Percentiles rank a stretch among this genome's conserved stretches.
phyloP scores from a whole-genome alignment of 2,888 invertebrate genomes.

The Rhodophaea formosa region DNA sequence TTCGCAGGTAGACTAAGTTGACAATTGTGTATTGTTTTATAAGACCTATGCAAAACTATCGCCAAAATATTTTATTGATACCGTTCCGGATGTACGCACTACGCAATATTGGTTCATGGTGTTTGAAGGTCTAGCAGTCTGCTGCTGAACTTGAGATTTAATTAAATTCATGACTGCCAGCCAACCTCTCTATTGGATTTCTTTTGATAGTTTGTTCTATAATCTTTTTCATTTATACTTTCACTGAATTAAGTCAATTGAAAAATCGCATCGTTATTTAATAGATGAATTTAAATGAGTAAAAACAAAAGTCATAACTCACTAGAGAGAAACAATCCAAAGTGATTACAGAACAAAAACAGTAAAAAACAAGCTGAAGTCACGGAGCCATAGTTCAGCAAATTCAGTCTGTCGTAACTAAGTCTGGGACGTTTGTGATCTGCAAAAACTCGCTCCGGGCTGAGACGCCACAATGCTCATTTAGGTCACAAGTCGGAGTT shows the following conservation, averaged over 20 bases:
- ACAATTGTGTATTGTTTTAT: no score
- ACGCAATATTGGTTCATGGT: no score
- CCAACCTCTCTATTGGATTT: no score
- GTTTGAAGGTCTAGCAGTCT: no score
- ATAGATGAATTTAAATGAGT: not conserved
- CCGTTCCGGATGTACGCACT: no score
- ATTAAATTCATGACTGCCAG: no score
- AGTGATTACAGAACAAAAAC: conserved; percentile 4
- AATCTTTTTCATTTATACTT: not conserved
- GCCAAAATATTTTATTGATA: no score
- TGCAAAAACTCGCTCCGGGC: conserved; percentile 7
- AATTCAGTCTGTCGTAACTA: conserved; percentile 3
- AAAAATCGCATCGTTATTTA: not conserved
- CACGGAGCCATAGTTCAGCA: not conserved
- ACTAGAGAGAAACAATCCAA: not conserved
- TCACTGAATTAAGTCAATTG: not conserved
- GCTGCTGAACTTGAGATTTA: no score
- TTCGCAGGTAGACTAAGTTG: no score
- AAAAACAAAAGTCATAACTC: not conserved
- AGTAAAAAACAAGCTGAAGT: not conserved
- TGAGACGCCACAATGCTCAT: conserved; percentile 8
- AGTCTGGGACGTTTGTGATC: conserved; percentile 10
- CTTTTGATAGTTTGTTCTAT: no score
- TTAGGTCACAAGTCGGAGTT: conserved; percentile 10
- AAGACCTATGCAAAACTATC: no score